Evolutionary conservation across 1,140 invertebrate species (phyloP), one percentile per base, ranked within the genome.

Genomic region (Apis cerana): DNA sequence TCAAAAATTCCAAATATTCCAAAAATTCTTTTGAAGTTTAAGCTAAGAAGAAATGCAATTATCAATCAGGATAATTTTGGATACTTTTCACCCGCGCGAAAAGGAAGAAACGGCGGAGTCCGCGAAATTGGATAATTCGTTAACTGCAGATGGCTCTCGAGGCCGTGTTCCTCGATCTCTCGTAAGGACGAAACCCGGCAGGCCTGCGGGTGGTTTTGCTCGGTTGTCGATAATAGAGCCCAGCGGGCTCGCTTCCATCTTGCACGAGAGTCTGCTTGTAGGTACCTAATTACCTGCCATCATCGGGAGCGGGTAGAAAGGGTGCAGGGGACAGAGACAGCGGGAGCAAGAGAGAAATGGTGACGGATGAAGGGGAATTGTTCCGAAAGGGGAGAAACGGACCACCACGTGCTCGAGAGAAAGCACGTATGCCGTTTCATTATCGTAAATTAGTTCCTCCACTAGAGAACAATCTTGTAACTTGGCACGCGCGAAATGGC

Each of bases 81-180:
- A 67, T 69, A n/a, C 27, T 33, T 84, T 69, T 54, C 33, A 13
- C 15, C 56, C 52, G 64, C 33, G 52, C 59, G 61, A 56, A 58
- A 68, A 59, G 23, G 54, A 48, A 75, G 61, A 80, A 82, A 65
- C 70, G 58, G 52, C 17, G 5, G 23, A 62, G 27, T 50, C 17
- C 75, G 43, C 67, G 56, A 86, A 89, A 86, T 88, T 87, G 80
- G 77, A 88, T 83, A 87, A 88, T 88, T 89, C 78, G 84, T 81
- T 74, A 83, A 58, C 84, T 79, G 79, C 86, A 80, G 81, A 82
- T 79, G 81, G 71, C 80, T 82, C 76, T 11, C n/a, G 70, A 19
- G 56, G 59, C 71, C 10, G 23, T 56, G 50, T 83, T 83, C 65
- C 65, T 54, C 64, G 68, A 80, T 68, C 64, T 68, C 64, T 84